Percentiles rank a stretch among this genome's conserved stretches.
Conservation (phyloP, 2,113 vertebrate genomes). For the Stigmatopora argus region DNA sequence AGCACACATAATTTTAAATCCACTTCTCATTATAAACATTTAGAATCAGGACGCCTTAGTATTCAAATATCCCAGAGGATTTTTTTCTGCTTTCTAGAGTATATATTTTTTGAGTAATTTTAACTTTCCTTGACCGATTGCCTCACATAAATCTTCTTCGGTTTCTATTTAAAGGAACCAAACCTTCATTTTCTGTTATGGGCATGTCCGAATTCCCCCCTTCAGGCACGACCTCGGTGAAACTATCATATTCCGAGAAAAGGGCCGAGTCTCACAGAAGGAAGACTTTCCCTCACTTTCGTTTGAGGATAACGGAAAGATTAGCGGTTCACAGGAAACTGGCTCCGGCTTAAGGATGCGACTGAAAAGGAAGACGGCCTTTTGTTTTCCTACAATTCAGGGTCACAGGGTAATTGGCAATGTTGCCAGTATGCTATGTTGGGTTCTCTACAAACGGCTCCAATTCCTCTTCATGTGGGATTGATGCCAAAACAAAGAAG, state of each 20-base stretch:
- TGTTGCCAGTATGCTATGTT: background rate
- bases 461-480: constrained; percentile 5
- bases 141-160: background rate
- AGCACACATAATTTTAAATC: no score
- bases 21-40: no score
- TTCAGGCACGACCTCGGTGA: background rate
- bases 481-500: constrained; percentile 3
- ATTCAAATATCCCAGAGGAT: no score
- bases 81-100: background rate
- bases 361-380: constrained; percentile 28
- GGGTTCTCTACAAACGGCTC: background rate
- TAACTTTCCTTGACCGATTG: background rate
- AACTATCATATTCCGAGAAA: constrained; percentile 29
- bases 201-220: background rate
- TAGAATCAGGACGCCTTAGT: no score
- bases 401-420: constrained; percentile 8
- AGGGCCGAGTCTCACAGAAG: background rate
- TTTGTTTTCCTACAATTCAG: constrained; percentile 17
- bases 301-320: constrained; percentile 42
- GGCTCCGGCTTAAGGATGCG: background rate
- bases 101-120: background rate
- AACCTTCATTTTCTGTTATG: background rate
- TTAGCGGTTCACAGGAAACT: constrained; percentile 50
- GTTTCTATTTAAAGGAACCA: background rate
- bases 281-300: constrained; percentile 11